These are phyloP conservation scores for Brotula barbata DNA, from an alignment of 2,797 vertebrate species.

Conservation along the genomic window DNA sequence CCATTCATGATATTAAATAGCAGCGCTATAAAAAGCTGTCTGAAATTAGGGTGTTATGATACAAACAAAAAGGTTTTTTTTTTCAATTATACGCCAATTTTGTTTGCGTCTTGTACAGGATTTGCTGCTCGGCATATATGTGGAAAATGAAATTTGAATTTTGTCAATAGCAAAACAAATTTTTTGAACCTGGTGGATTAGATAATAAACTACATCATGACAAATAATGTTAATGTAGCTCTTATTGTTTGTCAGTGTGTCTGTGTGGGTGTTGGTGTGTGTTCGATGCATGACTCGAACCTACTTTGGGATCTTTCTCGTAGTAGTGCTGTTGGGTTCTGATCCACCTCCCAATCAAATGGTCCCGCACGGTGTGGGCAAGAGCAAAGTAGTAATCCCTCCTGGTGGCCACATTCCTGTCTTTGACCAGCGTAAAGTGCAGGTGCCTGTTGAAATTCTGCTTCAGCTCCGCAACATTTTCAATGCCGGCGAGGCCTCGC, in stretches of 20 bases:
- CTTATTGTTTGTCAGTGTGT: not conserved
- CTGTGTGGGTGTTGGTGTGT: not conserved
- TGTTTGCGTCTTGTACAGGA: too few relatives aligned
- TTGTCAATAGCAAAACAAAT: too few relatives aligned
- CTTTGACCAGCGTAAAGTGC: conserved; percentile 94
- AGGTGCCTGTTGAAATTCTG: conserved; percentile 92
- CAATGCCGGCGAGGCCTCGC: conserved; percentile 88
- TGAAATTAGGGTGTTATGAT: too few relatives aligned
- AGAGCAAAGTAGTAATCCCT: conserved; percentile 94
- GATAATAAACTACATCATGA: not conserved
- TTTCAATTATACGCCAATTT: too few relatives aligned
- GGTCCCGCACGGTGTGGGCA: conserved; percentile 90
- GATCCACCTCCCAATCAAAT: conserved; percentile 92
- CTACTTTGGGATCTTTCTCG: conserved; percentile 94
- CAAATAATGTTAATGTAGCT: not conserved
- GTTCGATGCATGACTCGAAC: conserved; percentile 31
- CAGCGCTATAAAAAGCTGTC: too few relatives aligned
- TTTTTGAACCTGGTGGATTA: too few relatives aligned
- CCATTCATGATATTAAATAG: too few relatives aligned
- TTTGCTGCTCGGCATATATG: too few relatives aligned
- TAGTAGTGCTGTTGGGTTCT: conserved; percentile 95
- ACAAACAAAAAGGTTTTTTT: too few relatives aligned
- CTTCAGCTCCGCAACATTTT: conserved; percentile 89
- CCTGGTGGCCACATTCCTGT: conserved; percentile 89
- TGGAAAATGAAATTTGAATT: too few relatives aligned